phyloP scores from a whole-genome alignment of 2,113 vertebrate species.

The Prunella himalayana region DNA sequence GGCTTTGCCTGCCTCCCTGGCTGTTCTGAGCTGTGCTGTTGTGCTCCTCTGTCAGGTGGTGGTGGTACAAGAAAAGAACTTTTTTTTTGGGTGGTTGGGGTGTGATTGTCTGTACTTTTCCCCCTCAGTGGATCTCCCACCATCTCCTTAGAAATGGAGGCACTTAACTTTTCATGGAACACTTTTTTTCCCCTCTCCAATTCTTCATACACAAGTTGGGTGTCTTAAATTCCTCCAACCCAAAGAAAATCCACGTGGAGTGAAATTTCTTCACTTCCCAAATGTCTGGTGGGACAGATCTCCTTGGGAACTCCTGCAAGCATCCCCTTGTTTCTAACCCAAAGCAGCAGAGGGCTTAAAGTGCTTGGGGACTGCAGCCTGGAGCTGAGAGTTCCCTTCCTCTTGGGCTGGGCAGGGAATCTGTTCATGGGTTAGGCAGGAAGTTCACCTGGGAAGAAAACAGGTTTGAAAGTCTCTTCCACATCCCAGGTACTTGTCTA shows the following conservation, averaged over 20 bases:
- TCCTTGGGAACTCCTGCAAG: not conserved
- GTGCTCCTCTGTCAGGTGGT: not conserved
- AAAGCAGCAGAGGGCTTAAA: not conserved
- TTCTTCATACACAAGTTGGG: not conserved
- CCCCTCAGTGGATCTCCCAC: not conserved
- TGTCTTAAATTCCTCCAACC: not conserved
- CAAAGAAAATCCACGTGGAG: not conserved
- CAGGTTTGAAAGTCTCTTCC: not conserved
- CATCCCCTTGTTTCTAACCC: not conserved
- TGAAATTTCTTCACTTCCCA: not conserved
- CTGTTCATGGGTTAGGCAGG: not conserved
- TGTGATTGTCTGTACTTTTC: not conserved
- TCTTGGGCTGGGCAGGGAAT: not conserved
- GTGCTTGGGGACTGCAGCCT: not conserved
- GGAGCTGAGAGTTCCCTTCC: not conserved
- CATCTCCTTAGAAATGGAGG: not conserved
- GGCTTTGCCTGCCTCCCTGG: not conserved
- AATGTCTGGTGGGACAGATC: not conserved
- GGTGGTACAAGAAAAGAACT: accelerated
- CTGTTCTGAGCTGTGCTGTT: not conserved
- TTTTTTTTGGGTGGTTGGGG: not conserved
- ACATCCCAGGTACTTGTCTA: not conserved
- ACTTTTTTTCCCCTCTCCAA: accelerated
- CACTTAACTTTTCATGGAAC: accelerated
- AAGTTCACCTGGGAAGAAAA: not conserved